Evolutionary conservation across 2,888 invertebrate species (phyloP).

Genomic region (Ligdia adustata): DNA sequence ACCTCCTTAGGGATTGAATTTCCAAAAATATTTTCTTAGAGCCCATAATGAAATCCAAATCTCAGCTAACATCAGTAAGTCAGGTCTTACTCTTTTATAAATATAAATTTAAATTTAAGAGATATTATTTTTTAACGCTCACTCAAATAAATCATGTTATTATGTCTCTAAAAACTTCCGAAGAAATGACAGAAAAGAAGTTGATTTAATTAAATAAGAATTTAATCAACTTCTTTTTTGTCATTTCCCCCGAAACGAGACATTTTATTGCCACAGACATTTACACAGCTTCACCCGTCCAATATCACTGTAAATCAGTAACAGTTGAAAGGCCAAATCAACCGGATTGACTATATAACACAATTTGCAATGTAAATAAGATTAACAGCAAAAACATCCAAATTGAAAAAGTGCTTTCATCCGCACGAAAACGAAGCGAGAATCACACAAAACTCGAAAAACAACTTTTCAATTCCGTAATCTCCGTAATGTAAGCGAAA

Average conservation of each 20-base stretch:
- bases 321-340: slow-evolving; percentile 5
- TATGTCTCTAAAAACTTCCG: too few relatives aligned
- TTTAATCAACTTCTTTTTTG: too few relatives aligned
- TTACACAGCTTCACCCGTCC: background rate
- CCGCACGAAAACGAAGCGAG: slow-evolving; percentile 4
- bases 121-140: too few relatives aligned
- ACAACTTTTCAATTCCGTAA: slow-evolving; percentile 15
- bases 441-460: slow-evolving; percentile 5
- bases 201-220: too few relatives aligned
- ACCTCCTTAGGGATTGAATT: too few relatives aligned
- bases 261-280: background rate
- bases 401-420: slow-evolving; percentile 13
- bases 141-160: too few relatives aligned
- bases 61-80: too few relatives aligned
- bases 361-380: slow-evolving; percentile 13
- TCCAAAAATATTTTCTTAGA: too few relatives aligned
- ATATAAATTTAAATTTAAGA: too few relatives aligned
- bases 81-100: too few relatives aligned
- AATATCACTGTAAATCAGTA: background rate
- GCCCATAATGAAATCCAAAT: too few relatives aligned
- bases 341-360: slow-evolving; percentile 5
- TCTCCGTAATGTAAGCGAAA: slow-evolving; percentile 14
- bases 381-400: slow-evolving; percentile 10
- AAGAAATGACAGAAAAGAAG: too few relatives aligned
- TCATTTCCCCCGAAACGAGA: background rate